phyloP scores from a whole-genome alignment of 2,888 invertebrate genomes.

The Drosophila birchii region DNA sequence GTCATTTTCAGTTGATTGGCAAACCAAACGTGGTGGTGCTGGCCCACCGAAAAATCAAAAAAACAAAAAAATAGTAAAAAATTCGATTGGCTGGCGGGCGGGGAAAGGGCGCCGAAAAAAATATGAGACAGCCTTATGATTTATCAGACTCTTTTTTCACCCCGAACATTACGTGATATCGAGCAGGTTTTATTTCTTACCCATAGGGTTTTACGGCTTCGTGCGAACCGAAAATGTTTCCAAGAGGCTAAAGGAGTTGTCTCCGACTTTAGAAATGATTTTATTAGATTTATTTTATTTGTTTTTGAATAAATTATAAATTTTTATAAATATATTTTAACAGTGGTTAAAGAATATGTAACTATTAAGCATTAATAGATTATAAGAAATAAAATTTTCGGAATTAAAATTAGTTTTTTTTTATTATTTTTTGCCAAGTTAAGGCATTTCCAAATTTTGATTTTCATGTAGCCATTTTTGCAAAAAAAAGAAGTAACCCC shows the following conservation, averaged over 20 bases:
- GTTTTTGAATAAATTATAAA: background rate
- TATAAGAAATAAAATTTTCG: too few species aligned
- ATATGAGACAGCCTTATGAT: constrained; percentile 37
- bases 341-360: background rate
- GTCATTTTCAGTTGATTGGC: constrained; percentile 44
- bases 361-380: too few species aligned
- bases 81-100: constrained; percentile 15
- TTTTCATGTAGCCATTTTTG: too few species aligned
- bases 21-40: constrained; percentile 35
- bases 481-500: too few species aligned
- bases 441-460: too few species aligned
- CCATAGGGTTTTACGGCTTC: too few species aligned
- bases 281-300: background rate
- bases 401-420: too few species aligned
- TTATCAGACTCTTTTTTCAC: constrained; percentile 41
- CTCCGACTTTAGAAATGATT: too few species aligned
- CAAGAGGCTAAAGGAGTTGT: background rate
- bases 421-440: too few species aligned
- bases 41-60: constrained; percentile 11
- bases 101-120: constrained; percentile 40
- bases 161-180: constrained; percentile 55
- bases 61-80: constrained; percentile 14
- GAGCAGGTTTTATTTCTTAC: constrained; percentile 45
- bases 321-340: background rate
- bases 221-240: background rate